Base-by-base conservation (phyloP, 2,797 vertebrate genomes). In the Myiothlypis chrysogaster region DNA sequence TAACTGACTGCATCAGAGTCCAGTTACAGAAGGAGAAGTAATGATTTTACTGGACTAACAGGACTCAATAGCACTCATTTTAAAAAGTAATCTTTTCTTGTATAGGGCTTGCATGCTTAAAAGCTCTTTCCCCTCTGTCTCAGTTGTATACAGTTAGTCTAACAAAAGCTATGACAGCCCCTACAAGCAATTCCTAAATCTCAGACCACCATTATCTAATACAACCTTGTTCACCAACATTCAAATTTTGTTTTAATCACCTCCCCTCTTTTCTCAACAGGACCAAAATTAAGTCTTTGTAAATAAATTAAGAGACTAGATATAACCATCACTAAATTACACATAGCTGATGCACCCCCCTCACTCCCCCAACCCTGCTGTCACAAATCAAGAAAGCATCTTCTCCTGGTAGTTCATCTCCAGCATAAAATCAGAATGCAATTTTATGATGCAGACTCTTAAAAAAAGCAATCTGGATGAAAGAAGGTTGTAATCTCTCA, bases 381-480 rank as follows among this genome's bases (percentile, higher is more conserved):
- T 86, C 69, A 94, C 90, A 96, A 94, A 96, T 75, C 52, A 93
- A 95, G 70, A 88, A 93, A 90, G 49, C 60, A 94, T 96, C 97
- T 98, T 96, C 97, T 96, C 95, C 94, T 95, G 97, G 96, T 97
- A 98, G 97, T 96, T 97, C 87, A 97, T 98, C 97, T 97, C 94
- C 53, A 68, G 92, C 94, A 98, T 93, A 97, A 97, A 97, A 95
- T 96, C 95, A 89, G 79, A 82, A 83, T 39, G 70, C 76, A 92
- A 91, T 94, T 94, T 98, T 98, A 94, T 97, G 98, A 98, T 97
- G 97, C 95, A 97, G 97, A 97, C 94, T 98, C 98, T 98, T 98
- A 94, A 82, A 94, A 96, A 90, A 94, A 72, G 46, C 95, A 97
- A 97, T 97, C 83, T 95, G 92, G 93, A 95, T 89, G 87, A 96